phyloP scores from a whole-genome alignment of 1,140 invertebrate genomes.

The Ectropis grisescens region DNA sequence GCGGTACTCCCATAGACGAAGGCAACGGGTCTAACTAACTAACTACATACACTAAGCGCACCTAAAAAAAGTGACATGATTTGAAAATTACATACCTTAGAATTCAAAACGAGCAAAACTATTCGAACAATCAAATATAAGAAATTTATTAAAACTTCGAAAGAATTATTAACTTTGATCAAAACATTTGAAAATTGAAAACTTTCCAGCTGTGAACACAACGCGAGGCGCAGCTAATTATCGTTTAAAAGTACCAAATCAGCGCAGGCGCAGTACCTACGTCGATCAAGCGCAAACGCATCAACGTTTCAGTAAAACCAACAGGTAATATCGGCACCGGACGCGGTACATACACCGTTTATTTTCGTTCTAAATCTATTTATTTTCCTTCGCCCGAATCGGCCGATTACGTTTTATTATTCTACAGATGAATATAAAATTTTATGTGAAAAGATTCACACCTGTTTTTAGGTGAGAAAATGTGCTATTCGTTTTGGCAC shows the following conservation, averaged over 20 bases:
- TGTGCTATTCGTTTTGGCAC: neutral
- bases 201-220: too few species aligned
- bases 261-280: constrained; percentile 8
- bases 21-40: too few species aligned
- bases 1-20: too few species aligned
- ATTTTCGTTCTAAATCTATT: constrained; percentile 54
- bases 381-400: constrained; percentile 34
- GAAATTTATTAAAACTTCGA: too few species aligned
- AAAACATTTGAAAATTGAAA: too few species aligned
- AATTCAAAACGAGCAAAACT: too few species aligned
- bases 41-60: too few species aligned
- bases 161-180: too few species aligned
- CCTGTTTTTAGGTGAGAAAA: constrained; percentile 2
- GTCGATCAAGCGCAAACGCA: constrained; percentile 54
- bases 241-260: constrained; percentile 30
- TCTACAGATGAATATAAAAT: neutral
- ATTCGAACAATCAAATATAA: too few species aligned
- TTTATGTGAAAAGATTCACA: constrained; percentile 1
- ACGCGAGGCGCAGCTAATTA: too few species aligned
- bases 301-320: constrained; percentile 59
- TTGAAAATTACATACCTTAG: too few species aligned
- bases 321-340: constrained; percentile 53
- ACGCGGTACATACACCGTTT: constrained; percentile 27
- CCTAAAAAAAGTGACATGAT: too few species aligned
- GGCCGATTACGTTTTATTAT: constrained; percentile 57